Base-by-base conservation (phyloP, 1,140 invertebrate species). In the Lucilia sericata region DNA sequence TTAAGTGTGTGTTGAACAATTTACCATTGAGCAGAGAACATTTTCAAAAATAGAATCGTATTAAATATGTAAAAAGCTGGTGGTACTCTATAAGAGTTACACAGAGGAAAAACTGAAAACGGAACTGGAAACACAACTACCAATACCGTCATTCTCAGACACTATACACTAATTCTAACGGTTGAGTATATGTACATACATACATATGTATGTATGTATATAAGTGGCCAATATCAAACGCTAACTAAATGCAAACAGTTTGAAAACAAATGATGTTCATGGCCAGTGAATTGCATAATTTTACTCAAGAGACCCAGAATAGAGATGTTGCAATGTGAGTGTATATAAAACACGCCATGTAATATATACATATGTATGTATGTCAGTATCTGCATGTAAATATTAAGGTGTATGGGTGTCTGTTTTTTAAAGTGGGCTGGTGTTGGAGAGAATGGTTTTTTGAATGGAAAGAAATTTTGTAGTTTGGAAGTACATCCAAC, bases 231-330 rank as follows among this genome's bases (percentile, higher is more conserved):
- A 70, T 70, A 70, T 51, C 60, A 70, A 21, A 70, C 2, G 60
- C 60, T 70, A 19, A 70, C 60, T 65, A 65, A 65, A 65, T 65
- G 60, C 14, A 21, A 65, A 65, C 17, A 5, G 60, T 65, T 19
- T 21, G 60, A 70, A 21, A 70, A 21, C 60, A 8, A 21, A 21
- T 70, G 60, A 70, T 70, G 60, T 70, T 70, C 60, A 70, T 70
- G 60, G 60, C 60, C 60, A 70, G 60, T 70, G 60, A 70, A 70
- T 70, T 70, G 60, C 60, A 70, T 70, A 70, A 70, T 70, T 70
- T 70, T 70, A 70, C 60, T 21, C 60, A 19, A 70, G 60, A 70
- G 60, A 70, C 19, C 60, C n/a, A 70, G n/a, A 70, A 21, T 60
- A 60, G 51, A 60, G 51, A 60, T 21, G 60, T 51, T 12, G 4